These are phyloP conservation scores for Cataglyphis cursor DNA, from an alignment of 2,888 invertebrate species.

Conservation along the genomic window DNA sequence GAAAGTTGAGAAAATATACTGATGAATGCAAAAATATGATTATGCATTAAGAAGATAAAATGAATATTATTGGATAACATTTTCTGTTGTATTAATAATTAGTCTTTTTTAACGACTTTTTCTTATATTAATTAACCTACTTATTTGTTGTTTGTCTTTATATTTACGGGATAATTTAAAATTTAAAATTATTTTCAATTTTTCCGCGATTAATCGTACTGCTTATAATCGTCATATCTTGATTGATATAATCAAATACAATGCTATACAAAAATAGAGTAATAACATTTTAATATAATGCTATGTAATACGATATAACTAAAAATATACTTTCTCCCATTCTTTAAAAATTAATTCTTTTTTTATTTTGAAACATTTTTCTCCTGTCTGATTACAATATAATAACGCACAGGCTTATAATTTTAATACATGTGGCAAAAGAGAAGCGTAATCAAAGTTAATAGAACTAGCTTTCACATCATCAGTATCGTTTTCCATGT, in stretches of 20 bases:
- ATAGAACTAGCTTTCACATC: conserved; percentile 1
- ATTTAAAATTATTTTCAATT: neutral
- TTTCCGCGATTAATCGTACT: neutral
- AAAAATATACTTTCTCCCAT: neutral
- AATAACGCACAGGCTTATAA: neutral
- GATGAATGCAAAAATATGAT: neutral
- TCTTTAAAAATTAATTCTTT: neutral
- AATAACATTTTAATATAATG: neutral
- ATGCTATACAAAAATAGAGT: neutral
- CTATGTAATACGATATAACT: neutral
- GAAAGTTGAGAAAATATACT: neutral
- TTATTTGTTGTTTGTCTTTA: neutral
- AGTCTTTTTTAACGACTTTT: neutral
- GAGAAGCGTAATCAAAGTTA: conserved; percentile 26
- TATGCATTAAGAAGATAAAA: neutral
- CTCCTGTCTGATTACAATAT: neutral
- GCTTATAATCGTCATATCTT: neutral
- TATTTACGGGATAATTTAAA: neutral
- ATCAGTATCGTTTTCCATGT: conserved; percentile 16
- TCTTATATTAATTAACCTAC: neutral
- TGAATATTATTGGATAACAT: neutral
- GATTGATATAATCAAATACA: neutral
- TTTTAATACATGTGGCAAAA: neutral
- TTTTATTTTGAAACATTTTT: neutral
- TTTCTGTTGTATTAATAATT: neutral